phyloP scores from a whole-genome alignment of 1,140 invertebrate species.

The Microplitis demolitor region DNA sequence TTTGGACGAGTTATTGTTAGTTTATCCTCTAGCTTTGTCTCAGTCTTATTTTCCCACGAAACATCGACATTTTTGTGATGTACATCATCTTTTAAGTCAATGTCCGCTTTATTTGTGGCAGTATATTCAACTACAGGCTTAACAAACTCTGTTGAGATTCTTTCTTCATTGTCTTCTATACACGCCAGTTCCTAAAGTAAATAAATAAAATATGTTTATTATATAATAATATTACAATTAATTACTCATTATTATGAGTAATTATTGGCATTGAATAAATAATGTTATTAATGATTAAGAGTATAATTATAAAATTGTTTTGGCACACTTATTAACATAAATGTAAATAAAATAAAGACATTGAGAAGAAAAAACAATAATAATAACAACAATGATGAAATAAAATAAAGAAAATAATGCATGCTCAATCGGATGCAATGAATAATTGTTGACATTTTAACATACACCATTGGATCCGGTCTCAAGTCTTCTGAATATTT shows the following conservation, averaged over 20 bases:
- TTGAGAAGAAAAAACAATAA: no score
- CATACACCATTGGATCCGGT: constrained; percentile 21
- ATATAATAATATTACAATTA: no score
- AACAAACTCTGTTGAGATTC: background rate
- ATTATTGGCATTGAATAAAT: no score
- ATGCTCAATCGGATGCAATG: constrained; percentile 18
- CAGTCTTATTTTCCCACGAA: constrained; percentile 4
- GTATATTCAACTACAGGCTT: background rate
- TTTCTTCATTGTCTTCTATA: background rate
- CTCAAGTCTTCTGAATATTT: constrained; percentile 16
- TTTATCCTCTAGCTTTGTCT: background rate
- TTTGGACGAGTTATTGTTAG: background rate
- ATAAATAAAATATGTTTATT: no score
- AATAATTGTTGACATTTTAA: constrained; percentile 21
- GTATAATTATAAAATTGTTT: no score
- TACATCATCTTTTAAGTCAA: background rate
- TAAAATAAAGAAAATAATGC: background rate
- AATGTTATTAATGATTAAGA: no score
- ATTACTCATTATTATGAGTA: no score
- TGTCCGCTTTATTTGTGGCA: constrained; percentile 17
- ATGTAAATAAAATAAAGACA: no score
- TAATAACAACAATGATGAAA: background rate
- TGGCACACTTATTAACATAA: no score
- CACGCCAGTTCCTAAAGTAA: background rate
- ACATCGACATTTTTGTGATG: background rate